phyloP scores from a whole-genome alignment of 1,140 invertebrate species.

The Saccostrea cuccullata region DNA sequence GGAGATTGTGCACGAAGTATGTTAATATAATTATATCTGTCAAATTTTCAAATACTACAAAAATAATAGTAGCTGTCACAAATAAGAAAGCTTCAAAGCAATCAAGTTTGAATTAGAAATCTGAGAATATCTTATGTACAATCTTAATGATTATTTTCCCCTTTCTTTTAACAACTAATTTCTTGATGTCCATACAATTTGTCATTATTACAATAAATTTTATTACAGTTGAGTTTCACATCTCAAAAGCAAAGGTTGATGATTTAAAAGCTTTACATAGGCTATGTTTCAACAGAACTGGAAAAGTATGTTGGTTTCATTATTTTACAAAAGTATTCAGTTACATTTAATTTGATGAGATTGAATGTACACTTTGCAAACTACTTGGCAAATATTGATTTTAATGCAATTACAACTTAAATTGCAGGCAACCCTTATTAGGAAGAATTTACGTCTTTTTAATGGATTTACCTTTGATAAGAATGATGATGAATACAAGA shows the following conservation, averaged over 20 bases:
- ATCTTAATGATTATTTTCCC: no score
- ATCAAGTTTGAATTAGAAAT: no score
- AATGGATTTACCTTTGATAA: conserved; percentile 77
- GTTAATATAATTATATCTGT: not conserved
- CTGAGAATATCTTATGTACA: no score
- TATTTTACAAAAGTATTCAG: not conserved
- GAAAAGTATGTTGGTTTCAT: not conserved
- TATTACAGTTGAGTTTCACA: conserved; percentile 73
- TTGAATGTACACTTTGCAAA: not conserved
- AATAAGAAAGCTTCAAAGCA: no score
- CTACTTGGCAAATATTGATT: not conserved
- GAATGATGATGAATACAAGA: conserved; percentile 75
- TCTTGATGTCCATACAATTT: no score
- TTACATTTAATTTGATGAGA: not conserved
- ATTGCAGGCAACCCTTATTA: conserved; percentile 74
- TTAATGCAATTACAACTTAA: not conserved
- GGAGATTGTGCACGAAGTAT: conserved; percentile 77
- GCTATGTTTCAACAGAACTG: conserved; percentile 52
- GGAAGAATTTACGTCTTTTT: conserved; percentile 78
- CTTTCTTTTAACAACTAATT: no score
- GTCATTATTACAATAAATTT: no score
- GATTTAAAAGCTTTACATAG: conserved; percentile 77
- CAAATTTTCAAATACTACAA: no score
- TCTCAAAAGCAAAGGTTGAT: conserved; percentile 72
- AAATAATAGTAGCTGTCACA: no score